phyloP scores from a whole-genome alignment of 1,140 invertebrate species.

The Limonius californicus region DNA sequence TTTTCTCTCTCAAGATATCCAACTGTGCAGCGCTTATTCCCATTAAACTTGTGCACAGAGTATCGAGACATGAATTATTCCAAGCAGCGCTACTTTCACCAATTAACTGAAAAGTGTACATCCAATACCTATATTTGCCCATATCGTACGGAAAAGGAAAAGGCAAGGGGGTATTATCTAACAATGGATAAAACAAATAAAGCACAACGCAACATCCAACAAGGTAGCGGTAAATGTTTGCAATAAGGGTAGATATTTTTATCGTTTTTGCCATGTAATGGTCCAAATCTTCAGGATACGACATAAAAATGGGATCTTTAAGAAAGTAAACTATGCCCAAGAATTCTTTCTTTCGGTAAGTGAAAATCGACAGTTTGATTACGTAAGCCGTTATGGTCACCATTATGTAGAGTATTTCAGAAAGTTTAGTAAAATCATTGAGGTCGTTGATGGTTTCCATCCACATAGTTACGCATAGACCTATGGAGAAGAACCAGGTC shows the following conservation, averaged over 20 bases:
- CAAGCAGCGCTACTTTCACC: not conserved
- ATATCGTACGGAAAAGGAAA: constrained; percentile 20
- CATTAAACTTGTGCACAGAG: constrained; percentile 18
- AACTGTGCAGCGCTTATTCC: constrained; percentile 16
- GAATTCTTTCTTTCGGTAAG: not conserved
- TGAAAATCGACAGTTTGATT: constrained; percentile 15
- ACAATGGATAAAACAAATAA: constrained; percentile 6
- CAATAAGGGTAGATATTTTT: not conserved
- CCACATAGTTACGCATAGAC: not conserved
- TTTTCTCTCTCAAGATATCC: constrained; percentile 12
- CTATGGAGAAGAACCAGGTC: not conserved
- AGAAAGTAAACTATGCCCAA: constrained; percentile 6
- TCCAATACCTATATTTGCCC: constrained; percentile 2
- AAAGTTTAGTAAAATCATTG: not conserved
- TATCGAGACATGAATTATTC: constrained; percentile 20
- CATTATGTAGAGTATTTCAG: constrained; percentile 18
- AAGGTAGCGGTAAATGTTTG: constrained; percentile 6
- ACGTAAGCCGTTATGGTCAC: constrained; percentile 10
- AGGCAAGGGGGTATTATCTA: constrained; percentile 13
- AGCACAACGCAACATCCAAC: not conserved
- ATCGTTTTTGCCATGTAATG: constrained; percentile 12
- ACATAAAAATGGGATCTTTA: constrained; percentile 16
- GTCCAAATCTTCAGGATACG: not conserved
- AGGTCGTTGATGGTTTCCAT: constrained; percentile 8
- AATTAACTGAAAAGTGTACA: constrained; percentile 19